These are phyloP conservation scores for Clarias pachynema DNA, from an alignment of 2,797 vertebrate genomes.

Conservation along the genomic window DNA sequence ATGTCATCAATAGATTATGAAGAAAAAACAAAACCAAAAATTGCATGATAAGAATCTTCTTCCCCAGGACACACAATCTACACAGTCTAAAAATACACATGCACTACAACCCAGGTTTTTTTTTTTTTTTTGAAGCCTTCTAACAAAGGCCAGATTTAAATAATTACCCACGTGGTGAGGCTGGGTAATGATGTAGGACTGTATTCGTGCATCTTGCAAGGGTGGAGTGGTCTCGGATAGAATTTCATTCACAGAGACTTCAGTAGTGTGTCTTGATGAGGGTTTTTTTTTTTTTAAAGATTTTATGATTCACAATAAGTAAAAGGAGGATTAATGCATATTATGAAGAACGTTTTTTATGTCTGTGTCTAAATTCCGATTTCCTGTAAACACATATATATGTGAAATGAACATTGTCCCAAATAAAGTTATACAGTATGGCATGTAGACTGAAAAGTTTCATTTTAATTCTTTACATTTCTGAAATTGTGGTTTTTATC, in stretches of 20 bases:
- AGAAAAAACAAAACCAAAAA: not conserved
- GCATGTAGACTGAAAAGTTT: not conserved
- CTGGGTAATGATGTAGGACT: conserved; percentile 28
- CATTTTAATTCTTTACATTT: not conserved
- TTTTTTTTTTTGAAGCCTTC: conserved; percentile 20
- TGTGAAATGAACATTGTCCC: not conserved
- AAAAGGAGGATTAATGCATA: too few species aligned
- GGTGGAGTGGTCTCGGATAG: conserved; percentile 37
- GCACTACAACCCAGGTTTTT: conserved; percentile 28
- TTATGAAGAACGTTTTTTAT: not conserved
- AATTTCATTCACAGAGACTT: conserved; percentile 30
- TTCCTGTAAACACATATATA: not conserved
- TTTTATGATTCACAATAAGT: too few species aligned
- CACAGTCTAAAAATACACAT: conserved; percentile 54
- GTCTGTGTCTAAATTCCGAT: not conserved
- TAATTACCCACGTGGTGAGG: conserved; percentile 20
- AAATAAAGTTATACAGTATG: not conserved
- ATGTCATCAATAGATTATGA: conserved; percentile 30
- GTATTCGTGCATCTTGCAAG: conserved; percentile 33
- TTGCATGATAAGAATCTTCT: conserved; percentile 47
- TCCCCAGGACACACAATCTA: conserved; percentile 51
- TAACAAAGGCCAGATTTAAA: conserved; percentile 46
- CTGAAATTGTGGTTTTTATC: not conserved
- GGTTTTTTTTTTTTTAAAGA: not conserved
- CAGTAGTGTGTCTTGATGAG: conserved; percentile 1